These are phyloP conservation scores for Aviceda cuculoides DNA, from an alignment of 2,797 vertebrate genomes.

Conservation along the genomic window DNA sequence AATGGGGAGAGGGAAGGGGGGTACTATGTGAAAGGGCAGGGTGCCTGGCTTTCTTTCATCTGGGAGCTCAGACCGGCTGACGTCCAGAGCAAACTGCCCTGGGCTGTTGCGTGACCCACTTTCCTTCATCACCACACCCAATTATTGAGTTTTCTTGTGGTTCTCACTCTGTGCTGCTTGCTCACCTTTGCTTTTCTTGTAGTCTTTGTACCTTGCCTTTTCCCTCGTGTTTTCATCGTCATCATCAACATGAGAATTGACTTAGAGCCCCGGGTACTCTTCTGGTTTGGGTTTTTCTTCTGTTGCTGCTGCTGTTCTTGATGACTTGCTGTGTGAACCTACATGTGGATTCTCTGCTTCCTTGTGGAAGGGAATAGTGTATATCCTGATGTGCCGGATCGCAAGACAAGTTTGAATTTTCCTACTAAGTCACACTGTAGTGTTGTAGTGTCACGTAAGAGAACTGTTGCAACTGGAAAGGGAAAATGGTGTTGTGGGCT, in stretches of 20 bases:
- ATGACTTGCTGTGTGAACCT: neutral
- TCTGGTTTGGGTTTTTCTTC: neutral
- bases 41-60: neutral
- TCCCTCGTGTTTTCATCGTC: neutral
- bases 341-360: neutral
- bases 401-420: neutral
- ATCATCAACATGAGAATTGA: neutral
- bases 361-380: neutral
- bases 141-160: conserved; percentile 47
- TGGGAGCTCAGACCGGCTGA: conserved; percentile 5
- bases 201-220: neutral
- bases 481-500: neutral
- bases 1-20: neutral
- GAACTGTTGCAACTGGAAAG: neutral
- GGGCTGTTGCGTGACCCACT: conserved; percentile 75
- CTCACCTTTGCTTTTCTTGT: conserved; percentile 10
- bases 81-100: conserved; percentile 65
- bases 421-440: neutral
- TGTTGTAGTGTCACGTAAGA: neutral
- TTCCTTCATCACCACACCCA: conserved; percentile 72
- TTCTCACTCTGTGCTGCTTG: neutral
- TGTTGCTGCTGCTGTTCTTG: neutral
- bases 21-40: neutral
- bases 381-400: neutral
- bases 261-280: neutral